These are phyloP conservation scores for Bradysia coprophila DNA, from an alignment of 1,140 invertebrate genomes.

Conservation along the genomic window DNA sequence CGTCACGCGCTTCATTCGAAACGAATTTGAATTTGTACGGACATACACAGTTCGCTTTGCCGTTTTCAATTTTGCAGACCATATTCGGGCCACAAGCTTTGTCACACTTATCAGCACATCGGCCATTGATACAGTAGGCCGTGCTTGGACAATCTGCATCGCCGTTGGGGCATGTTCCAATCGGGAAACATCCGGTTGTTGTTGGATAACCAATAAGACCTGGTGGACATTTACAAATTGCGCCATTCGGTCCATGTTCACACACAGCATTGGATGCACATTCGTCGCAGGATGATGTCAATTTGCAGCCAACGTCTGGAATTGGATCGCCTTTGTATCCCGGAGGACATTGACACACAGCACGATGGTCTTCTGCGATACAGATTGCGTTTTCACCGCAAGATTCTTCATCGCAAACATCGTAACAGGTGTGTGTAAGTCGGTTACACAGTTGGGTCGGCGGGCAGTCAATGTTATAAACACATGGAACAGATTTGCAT, in stretches of 20 bases:
- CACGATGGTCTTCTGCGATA: conserved; percentile 62
- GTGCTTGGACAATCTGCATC: conserved; percentile 56
- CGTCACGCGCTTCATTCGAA: conserved; percentile 36
- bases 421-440: conserved; percentile 59
- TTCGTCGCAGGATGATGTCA: conserved; percentile 45
- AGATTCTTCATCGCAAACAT: conserved; percentile 60
- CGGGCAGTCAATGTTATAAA: conserved; percentile 68
- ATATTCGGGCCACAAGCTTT: conserved; percentile 57
- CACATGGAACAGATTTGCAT: conserved; percentile 61
- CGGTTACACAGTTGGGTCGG: conserved; percentile 60
- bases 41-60: conserved; percentile 57
- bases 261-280: conserved; percentile 68
- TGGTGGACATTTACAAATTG: conserved; percentile 53
- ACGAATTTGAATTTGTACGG: conserved; percentile 45
- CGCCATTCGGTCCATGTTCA: conserved; percentile 36
- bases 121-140: conserved; percentile 47
- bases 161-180: conserved; percentile 46
- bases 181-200: conserved; percentile 48
- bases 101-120: conserved; percentile 61
- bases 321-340: conserved; percentile 61
- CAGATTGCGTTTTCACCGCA: conserved; percentile 80
- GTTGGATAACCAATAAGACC: conserved; percentile 60
- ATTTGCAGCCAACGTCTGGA: conserved; percentile 57
- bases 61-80: conserved; percentile 52
- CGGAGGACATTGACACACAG: conserved; percentile 65